Percentiles rank a stretch among this genome's conserved stretches.
These are phyloP conservation scores for Tragopan temminckii DNA, from an alignment of 2,797 vertebrate species.

Conservation along the genomic window DNA sequence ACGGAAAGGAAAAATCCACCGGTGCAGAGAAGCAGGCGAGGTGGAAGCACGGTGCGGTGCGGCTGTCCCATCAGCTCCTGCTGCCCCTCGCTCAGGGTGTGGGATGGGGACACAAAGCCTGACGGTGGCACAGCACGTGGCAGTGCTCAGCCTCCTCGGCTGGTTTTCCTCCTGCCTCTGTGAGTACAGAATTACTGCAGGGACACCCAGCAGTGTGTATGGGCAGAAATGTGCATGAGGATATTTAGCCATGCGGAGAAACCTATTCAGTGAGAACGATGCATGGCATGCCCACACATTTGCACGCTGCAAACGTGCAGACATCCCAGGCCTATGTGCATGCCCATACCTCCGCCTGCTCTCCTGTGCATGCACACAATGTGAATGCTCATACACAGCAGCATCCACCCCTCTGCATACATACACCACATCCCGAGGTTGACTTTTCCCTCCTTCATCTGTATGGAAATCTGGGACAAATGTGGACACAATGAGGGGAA, in stretches of 20 bases:
- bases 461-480: not conserved
- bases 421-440: not conserved
- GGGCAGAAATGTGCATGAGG: not conserved
- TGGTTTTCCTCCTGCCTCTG: rapidly evolving
- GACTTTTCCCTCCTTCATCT: not conserved
- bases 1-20: not conserved
- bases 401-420: not conserved
- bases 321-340: not conserved
- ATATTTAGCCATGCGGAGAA: not conserved
- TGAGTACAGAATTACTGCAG: not conserved
- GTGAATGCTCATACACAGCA: not conserved
- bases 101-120: not conserved
- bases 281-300: rapidly evolving
- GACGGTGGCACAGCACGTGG: rapidly evolving
- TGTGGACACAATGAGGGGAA: not conserved
- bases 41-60: not conserved
- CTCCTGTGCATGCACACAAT: not conserved
- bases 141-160: not conserved
- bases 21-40: not conserved
- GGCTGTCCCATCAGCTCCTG: not conserved
- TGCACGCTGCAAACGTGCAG: rapidly evolving
- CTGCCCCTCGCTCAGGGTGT: rapidly evolving
- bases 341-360: not conserved
- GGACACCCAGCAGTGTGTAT: rapidly evolving
- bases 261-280: not conserved